phyloP scores from a whole-genome alignment of 2,797 vertebrate species.

The Podarcis lilfordi region DNA sequence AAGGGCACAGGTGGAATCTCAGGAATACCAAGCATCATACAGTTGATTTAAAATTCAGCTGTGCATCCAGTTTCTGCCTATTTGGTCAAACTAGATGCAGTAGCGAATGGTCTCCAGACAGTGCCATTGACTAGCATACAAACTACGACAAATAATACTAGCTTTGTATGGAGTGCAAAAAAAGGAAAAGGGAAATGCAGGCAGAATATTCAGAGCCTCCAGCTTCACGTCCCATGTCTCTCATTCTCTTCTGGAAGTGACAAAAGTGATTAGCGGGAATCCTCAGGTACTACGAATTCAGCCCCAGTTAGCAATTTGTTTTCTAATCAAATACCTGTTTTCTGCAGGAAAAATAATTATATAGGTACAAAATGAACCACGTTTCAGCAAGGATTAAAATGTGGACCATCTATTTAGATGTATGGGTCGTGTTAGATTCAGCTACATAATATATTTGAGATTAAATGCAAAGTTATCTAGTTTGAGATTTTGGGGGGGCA shows the following conservation, averaged over 20 bases:
- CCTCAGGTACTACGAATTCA: not conserved
- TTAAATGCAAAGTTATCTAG: not conserved
- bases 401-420: not conserved
- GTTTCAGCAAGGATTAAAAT: not conserved
- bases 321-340: not conserved
- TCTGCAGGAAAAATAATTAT: not conserved
- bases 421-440: not conserved
- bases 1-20: not conserved
- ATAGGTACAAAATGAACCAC: not conserved
- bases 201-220: not conserved
- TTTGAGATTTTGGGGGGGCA: not conserved
- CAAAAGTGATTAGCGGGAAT: not conserved
- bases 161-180: not conserved
- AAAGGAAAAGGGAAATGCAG: too few species aligned
- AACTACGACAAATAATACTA: not conserved
- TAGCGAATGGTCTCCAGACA: not conserved
- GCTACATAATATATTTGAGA: not conserved
- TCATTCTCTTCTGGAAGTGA: not conserved
- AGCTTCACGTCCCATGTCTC: not conserved
- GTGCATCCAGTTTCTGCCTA: not conserved
- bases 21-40: not conserved
- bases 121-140: not conserved
- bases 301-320: not conserved
- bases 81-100: not conserved
- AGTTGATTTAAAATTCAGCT: not conserved